Base-by-base conservation (phyloP, 2,797 vertebrate genomes). In the Microctenopoma lineatum region DNA sequence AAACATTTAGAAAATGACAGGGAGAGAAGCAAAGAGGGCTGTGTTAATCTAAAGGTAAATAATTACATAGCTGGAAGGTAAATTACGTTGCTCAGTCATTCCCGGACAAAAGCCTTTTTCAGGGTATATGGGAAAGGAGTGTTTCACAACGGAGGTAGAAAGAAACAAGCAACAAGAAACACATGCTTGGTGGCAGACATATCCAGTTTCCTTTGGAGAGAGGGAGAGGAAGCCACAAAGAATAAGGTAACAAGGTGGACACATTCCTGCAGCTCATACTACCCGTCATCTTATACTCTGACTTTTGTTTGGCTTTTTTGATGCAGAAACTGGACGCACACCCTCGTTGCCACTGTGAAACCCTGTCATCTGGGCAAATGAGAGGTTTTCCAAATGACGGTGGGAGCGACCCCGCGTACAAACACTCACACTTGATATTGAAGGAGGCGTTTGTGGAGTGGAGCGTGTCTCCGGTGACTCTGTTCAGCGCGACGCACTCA, bases 381-480 rank as follows among this genome's bases (percentile, higher is more conserved):
- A 59, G 27, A 58, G 13, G 53, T 59, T 18, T 56, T 47, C 26
- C 15, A 38, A 65, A 56, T 0, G 25, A 51, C 39, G 54, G 70
- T 45, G 63, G 56, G 70, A 56, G 34, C 7, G 5, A 12, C 26
- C 46, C 32, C 63, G 75, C 78, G 81, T 15, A 4, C n/a, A 27
- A 70, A 78, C 38, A 92, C 97, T 98, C 92, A 99, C 98, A 99
- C 87, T 99, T 99, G 86, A 99, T 99, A 75, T 99, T 99, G 93
- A 99, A 98, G 68, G 97, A 96, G 0, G 96, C 97, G 0, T 95
- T 96, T 80, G 90, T 92, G 13, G 96, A 96, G 62, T 53, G 91
- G 2, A 87, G 92, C 41, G 79, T 74, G 80, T 97, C 95, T 65
- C 94, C 94, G 0, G 87, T 94, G 58, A 29, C 56, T 0, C 18